Base-by-base conservation (phyloP, 1,140 invertebrate species). In the Meloidogyne exigua region DNA sequence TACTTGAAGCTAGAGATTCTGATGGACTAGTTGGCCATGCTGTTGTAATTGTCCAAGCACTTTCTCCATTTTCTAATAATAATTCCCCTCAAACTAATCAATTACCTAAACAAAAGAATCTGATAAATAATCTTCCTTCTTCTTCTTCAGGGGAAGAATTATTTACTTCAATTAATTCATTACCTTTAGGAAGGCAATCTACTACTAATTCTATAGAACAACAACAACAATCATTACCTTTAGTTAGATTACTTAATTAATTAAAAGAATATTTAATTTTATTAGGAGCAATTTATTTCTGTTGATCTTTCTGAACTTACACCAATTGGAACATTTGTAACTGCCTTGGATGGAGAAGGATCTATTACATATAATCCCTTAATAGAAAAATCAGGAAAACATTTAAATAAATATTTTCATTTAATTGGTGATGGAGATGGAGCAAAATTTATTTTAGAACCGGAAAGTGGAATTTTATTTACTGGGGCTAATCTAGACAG, bases 381-480 rank as follows among this genome's bases (percentile, higher is more conserved):
- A 44, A 5, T 32, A 21, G 39, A 44, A 39, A 21, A 42, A 67
- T 44, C 21, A 67, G 65, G 23, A 23, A 44, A 25, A 44, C 4
- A 57, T 18, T 49, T 15, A n/a, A n/a, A 76, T 28, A 69, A 80
- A 15, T 80, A 81, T 64, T 85, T 81, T 76, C 72, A 65, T 13
- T 84, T 85, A 65, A 57, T 57, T 26, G 79, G 81, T 5, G 81
- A 84, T 12, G 85, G 86, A 25, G 80, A 82, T n/a, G 83, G 83
- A 32, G 79, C 76, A 23, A 84, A 80, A 74, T 87, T 87, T 73
- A 62, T 68, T 15, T 86, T 86, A 36, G 78, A 87, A 76, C 68
- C 62, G 39, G 64, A 80, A 18, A 69, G 10, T n/a, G 79, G 75
- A 49, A 77, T 42, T 11, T 42, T 78, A 36, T 25, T 39, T n/a